phyloP scores from a whole-genome alignment of 2,888 invertebrate species.

The Cacoxenus indagator region DNA sequence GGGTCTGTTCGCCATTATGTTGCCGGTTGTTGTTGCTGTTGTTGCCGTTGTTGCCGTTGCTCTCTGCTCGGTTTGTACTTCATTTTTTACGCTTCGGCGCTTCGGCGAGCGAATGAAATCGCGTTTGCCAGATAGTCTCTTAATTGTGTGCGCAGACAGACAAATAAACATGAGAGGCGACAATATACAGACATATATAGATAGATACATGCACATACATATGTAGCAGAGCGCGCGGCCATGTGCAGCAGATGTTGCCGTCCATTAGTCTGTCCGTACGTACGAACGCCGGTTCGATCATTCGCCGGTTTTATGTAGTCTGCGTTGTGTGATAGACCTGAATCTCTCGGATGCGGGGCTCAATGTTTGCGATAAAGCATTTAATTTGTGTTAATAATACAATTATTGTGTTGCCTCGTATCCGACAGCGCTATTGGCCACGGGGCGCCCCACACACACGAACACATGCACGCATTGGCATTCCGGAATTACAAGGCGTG shows the following conservation, averaged over 20 bases:
- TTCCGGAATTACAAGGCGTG: background rate
- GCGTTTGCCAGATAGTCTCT: constrained; percentile 31
- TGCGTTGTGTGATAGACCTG: no score
- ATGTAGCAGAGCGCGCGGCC: background rate
- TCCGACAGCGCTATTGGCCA: background rate
- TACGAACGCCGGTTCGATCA: no score
- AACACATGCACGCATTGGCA: constrained; percentile 24
- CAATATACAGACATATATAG: constrained; percentile 14
- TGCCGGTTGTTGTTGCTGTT: constrained; percentile 30
- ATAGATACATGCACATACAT: background rate
- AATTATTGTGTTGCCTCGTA: background rate
- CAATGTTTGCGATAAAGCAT: background rate
- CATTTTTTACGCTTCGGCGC: constrained; percentile 62
- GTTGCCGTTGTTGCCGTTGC: constrained; percentile 38
- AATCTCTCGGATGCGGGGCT: no score
- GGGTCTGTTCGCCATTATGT: constrained; percentile 52
- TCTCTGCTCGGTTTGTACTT: constrained; percentile 50
- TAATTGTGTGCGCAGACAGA: constrained; percentile 32
- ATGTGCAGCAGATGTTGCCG: background rate
- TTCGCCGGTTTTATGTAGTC: no score
- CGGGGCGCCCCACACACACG: constrained; percentile 2
- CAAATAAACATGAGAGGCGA: constrained; percentile 25
- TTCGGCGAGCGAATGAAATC: constrained; percentile 61
- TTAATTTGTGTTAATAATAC: background rate
- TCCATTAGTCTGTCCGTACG: no score